Conservation (phyloP, 2,113 vertebrate species). For the Stictonetta naevosa region DNA sequence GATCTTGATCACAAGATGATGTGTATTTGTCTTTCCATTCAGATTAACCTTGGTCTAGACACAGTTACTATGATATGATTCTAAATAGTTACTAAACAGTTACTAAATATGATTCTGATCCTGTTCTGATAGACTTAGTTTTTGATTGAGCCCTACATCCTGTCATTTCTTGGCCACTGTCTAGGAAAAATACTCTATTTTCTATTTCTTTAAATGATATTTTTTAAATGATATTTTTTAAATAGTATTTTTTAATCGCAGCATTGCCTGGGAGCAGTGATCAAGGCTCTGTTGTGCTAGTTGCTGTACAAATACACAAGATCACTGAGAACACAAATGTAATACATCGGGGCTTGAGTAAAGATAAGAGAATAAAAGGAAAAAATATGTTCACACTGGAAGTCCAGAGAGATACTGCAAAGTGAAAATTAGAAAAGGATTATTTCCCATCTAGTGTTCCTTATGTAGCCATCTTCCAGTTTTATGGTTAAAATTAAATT, state of each 20-base stretch:
- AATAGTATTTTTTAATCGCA: background rate
- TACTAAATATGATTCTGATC: background rate
- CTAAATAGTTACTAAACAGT: too few relatives aligned
- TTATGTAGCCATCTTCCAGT: background rate
- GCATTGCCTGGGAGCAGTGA: background rate
- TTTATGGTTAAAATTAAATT: background rate
- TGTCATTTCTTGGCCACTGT: background rate
- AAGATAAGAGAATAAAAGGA: background rate
- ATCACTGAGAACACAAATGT: background rate
- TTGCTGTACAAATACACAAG: background rate
- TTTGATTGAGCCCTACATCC: background rate
- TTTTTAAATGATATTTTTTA: too few relatives aligned
- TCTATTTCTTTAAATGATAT: background rate
- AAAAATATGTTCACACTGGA: background rate
- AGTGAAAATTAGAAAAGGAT: background rate
- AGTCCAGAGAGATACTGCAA: background rate
- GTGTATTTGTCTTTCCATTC: background rate
- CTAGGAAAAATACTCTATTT: background rate
- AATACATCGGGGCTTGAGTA: background rate
- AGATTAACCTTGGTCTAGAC: background rate
- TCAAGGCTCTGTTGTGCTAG: background rate
- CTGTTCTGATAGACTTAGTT: background rate
- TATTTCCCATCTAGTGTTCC: background rate
- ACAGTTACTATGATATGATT: too few relatives aligned
- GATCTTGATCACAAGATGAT: background rate